Evolutionary conservation across 2,797 vertebrate species (phyloP).

Genomic region (Nannoperca obscura): DNA sequence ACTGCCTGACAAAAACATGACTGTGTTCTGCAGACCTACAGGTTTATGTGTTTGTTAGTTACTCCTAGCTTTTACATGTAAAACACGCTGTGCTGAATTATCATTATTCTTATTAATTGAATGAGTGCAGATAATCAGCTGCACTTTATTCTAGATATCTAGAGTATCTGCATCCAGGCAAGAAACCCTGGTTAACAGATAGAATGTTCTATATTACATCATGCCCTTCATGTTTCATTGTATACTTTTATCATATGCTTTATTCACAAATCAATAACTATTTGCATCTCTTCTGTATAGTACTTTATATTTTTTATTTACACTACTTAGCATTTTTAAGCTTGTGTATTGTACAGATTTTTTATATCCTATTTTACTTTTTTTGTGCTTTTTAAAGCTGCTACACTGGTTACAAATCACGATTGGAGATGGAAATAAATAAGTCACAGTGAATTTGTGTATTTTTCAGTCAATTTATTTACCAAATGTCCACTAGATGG

Average conservation of each 20-base stretch:
- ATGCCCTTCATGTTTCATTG: not conserved
- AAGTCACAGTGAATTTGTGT: not conserved
- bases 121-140: constrained; percentile 33
- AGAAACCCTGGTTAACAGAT: constrained; percentile 22
- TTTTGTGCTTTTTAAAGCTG: constrained; percentile 34
- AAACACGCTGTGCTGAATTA: not conserved
- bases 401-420: constrained; percentile 36
- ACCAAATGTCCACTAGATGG: not conserved
- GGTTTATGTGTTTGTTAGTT: not conserved
- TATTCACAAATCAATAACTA: constrained; percentile 5
- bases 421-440: not conserved
- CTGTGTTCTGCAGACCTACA: no score
- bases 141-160: constrained; percentile 8
- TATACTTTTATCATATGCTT: not conserved
- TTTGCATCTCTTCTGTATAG: not conserved
- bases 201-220: not conserved
- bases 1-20: not conserved
- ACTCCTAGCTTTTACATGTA: not conserved
- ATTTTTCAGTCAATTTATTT: not conserved
- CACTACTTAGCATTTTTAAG: constrained; percentile 7
- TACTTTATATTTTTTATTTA: constrained; percentile 5
- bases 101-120: not conserved
- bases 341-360: constrained; percentile 1
- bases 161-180: constrained; percentile 4
- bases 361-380: not conserved